These are phyloP conservation scores for Allygus modestus DNA, from an alignment of 2,888 invertebrate species.

Conservation along the genomic window DNA sequence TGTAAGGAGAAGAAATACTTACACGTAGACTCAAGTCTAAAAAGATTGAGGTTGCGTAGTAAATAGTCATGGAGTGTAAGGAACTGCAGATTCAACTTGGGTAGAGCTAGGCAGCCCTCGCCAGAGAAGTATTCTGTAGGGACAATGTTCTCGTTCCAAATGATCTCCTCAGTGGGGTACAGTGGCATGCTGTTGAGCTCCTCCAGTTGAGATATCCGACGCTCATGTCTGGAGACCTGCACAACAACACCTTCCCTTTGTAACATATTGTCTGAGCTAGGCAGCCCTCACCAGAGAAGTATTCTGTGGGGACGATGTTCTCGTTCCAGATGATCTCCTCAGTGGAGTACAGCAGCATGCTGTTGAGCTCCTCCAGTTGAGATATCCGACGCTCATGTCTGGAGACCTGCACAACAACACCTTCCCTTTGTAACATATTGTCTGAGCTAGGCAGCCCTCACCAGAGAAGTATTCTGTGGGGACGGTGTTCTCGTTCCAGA, in stretches of 20 bases:
- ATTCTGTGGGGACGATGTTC: too few relatives aligned
- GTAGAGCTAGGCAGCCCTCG: constrained; percentile 96
- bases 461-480: too few relatives aligned
- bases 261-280: too few relatives aligned
- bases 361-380: too few relatives aligned
- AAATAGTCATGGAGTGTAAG: constrained; percentile 98
- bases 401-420: too few relatives aligned
- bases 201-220: constrained; percentile 93
- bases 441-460: too few relatives aligned
- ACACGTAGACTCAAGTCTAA: constrained; percentile 98
- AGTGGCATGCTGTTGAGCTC: constrained; percentile 98
- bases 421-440: too few relatives aligned
- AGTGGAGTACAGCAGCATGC: too few relatives aligned
- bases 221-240: constrained; percentile 90
- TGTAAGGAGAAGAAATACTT: constrained; percentile 74
- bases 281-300: too few relatives aligned
- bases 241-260: constrained; percentile 58
- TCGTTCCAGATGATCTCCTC: too few relatives aligned
- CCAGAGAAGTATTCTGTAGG: constrained; percentile 98
- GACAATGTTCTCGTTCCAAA: constrained; percentile 99
- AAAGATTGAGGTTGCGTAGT: constrained; percentile 97
- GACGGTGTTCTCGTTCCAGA: too few relatives aligned
- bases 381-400: too few relatives aligned
- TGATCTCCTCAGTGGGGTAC: constrained; percentile 98
- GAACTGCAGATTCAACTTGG: constrained; percentile 98